phyloP scores from a whole-genome alignment of 2,888 invertebrate species.

The Morpho deidamia region DNA sequence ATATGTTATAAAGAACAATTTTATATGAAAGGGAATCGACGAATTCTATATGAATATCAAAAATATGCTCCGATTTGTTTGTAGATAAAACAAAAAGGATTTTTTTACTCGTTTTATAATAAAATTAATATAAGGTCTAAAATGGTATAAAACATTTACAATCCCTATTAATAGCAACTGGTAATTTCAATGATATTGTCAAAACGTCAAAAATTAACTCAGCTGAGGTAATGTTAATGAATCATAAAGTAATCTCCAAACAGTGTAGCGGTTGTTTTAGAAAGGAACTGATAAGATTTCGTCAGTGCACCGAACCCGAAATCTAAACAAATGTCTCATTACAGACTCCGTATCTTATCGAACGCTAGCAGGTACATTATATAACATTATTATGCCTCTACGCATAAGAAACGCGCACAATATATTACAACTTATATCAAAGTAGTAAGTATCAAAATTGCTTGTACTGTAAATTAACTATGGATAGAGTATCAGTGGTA shows the following conservation, averaged over 20 bases:
- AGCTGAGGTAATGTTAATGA: conserved; percentile 39
- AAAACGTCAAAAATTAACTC: conserved; percentile 10
- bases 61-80: too few species aligned
- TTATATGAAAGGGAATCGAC: too few species aligned
- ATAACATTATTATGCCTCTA: conserved; percentile 18
- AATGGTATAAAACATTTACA: too few species aligned
- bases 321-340: conserved; percentile 33
- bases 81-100: too few species aligned
- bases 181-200: too few species aligned
- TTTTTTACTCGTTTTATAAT: too few species aligned
- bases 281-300: conserved; percentile 63
- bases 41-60: too few species aligned
- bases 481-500: not conserved
- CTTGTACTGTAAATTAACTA: not conserved
- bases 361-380: not conserved
- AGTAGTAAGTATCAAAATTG: not conserved
- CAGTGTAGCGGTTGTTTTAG: conserved; percentile 50
- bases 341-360: conserved; percentile 20
- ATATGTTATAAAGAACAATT: too few species aligned
- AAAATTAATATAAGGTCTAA: too few species aligned
- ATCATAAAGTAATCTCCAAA: conserved; percentile 60
- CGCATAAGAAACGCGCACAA: conserved; percentile 39
- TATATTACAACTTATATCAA: conserved; percentile 23
- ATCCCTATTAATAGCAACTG: too few species aligned
- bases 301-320: conserved; percentile 48